phyloP scores from a whole-genome alignment of 2,888 invertebrate species.

The Drosophila mettleri region DNA sequence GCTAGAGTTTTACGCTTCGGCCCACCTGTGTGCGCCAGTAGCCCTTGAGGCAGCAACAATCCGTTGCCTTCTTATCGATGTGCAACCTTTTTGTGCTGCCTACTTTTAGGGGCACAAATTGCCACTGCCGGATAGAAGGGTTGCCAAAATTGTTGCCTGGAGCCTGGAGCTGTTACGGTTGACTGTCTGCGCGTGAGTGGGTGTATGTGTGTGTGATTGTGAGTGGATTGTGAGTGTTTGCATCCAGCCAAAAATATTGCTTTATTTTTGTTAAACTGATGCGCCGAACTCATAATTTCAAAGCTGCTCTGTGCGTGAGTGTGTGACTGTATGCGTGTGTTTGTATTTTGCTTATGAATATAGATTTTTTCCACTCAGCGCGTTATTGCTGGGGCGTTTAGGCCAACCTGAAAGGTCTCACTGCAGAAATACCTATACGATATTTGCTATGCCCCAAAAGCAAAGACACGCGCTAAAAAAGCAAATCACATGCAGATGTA shows the following conservation, averaged over 20 bases:
- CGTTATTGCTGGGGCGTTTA: slow-evolving; percentile 31
- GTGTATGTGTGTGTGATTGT: slow-evolving; percentile 13
- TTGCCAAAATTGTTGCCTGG: slow-evolving; percentile 26
- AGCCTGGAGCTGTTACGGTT: slow-evolving; percentile 50
- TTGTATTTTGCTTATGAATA: slow-evolving; percentile 59
- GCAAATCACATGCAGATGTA: slow-evolving; percentile 44
- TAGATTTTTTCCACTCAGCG: slow-evolving; percentile 64
- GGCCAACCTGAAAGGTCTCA: slow-evolving; percentile 22
- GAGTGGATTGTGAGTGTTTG: slow-evolving; percentile 5
- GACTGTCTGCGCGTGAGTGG: slow-evolving; percentile 5
- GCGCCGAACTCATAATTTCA: slow-evolving; percentile 35
- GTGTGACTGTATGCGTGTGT: slow-evolving; percentile 21
- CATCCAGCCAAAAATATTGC: slow-evolving; percentile 46
- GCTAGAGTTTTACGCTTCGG: slow-evolving; percentile 50
- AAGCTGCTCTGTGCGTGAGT: slow-evolving; percentile 3
- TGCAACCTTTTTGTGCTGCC: slow-evolving; percentile 56
- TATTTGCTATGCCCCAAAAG: slow-evolving; percentile 57
- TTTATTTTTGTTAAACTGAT: slow-evolving; percentile 51
- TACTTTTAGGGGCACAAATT: slow-evolving; percentile 67
- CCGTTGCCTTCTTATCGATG: slow-evolving; percentile 53
- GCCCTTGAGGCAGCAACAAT: slow-evolving; percentile 32
- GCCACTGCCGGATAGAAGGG: slow-evolving; percentile 45
- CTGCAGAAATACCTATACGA: slow-evolving; percentile 18
- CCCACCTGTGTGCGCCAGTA: slow-evolving; percentile 30
- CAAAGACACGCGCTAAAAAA: slow-evolving; percentile 45